Percentiles rank a stretch among this genome's conserved stretches.
phyloP scores from a whole-genome alignment of 2,797 vertebrate species.

The Bryconaethiops microstoma region DNA sequence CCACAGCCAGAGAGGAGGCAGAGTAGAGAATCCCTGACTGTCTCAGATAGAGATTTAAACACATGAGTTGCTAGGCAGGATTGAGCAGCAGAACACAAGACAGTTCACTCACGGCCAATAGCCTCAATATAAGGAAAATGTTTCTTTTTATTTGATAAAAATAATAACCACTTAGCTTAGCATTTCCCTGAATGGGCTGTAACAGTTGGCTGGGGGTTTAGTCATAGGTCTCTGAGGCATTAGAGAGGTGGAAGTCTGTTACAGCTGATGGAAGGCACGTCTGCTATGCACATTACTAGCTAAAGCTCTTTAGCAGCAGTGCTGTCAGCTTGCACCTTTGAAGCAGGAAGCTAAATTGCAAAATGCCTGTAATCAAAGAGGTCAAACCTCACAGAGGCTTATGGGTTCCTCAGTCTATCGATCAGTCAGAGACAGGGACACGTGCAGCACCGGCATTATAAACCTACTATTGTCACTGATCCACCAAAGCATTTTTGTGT shows the following conservation, averaged over 20 bases:
- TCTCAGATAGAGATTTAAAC: slow-evolving; percentile 51
- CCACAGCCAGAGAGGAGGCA: slow-evolving; percentile 21
- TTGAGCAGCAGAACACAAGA: not conserved
- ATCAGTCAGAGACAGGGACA: not conserved
- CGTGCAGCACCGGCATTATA: not conserved
- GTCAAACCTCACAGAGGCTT: slow-evolving; percentile 42
- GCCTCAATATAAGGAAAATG: not conserved
- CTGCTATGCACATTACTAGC: slow-evolving; percentile 43
- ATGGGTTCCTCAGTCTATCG: slow-evolving; percentile 48
- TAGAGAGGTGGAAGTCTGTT: slow-evolving; percentile 3
- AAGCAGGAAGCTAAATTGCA: slow-evolving; percentile 51
- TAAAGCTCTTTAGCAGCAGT: slow-evolving; percentile 67
- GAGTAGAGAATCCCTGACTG: not conserved
- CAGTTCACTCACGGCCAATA: not conserved
- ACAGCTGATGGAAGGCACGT: slow-evolving; percentile 5
- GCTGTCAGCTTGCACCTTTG: slow-evolving; percentile 40
- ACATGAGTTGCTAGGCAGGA: slow-evolving; percentile 11
- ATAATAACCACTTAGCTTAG: not conserved
- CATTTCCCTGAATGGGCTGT: slow-evolving; percentile 8
- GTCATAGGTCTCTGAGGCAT: slow-evolving; percentile 36
- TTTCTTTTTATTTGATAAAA: not conserved
- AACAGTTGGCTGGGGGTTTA: slow-evolving; percentile 49
- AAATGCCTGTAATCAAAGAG: slow-evolving; percentile 56
- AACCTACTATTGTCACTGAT: slow-evolving; percentile 9
- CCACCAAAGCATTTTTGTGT: slow-evolving; percentile 19